phyloP scores from a whole-genome alignment of 1,140 invertebrate species.

The Macrobrachium nipponense region DNA sequence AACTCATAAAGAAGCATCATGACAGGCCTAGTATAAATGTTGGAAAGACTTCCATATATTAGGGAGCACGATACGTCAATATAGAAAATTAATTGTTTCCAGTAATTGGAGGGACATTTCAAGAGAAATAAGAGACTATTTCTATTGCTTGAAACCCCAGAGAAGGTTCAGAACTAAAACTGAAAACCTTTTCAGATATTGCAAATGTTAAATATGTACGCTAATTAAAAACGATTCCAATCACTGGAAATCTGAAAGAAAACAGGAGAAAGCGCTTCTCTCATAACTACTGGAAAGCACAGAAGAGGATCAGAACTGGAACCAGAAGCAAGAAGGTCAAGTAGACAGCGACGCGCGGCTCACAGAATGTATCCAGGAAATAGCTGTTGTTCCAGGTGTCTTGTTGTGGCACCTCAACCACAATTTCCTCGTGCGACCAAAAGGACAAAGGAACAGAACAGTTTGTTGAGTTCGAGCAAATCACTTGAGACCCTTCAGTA shows the following conservation, averaged over 20 bases:
- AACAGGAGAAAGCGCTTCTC: not conserved
- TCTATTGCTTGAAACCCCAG: no score
- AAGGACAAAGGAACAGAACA: conserved; percentile 77
- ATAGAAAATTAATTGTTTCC: no score
- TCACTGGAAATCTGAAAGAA: not conserved
- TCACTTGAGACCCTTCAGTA: conserved; percentile 70
- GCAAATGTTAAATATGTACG: not conserved
- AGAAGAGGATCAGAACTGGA: conserved; percentile 78
- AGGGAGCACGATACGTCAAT: no score
- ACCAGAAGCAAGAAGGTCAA: conserved; percentile 78
- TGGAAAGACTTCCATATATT: no score
- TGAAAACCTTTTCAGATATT: no score
- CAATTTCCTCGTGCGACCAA: conserved; percentile 76
- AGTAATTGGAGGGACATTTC: no score
- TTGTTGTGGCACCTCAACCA: conserved; percentile 66
- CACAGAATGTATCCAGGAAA: conserved; percentile 78
- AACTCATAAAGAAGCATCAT: no score
- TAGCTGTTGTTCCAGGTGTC: conserved; percentile 79
- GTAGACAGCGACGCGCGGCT: conserved; percentile 79
- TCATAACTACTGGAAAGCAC: conserved; percentile 73
- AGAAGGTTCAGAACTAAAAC: no score
- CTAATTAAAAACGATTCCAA: not conserved
- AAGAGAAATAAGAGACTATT: no score
- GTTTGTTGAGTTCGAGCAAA: conserved; percentile 73
- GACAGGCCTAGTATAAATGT: no score